Conservation (phyloP, 1,140 invertebrate genomes). For the Heliothis subflexa region DNA sequence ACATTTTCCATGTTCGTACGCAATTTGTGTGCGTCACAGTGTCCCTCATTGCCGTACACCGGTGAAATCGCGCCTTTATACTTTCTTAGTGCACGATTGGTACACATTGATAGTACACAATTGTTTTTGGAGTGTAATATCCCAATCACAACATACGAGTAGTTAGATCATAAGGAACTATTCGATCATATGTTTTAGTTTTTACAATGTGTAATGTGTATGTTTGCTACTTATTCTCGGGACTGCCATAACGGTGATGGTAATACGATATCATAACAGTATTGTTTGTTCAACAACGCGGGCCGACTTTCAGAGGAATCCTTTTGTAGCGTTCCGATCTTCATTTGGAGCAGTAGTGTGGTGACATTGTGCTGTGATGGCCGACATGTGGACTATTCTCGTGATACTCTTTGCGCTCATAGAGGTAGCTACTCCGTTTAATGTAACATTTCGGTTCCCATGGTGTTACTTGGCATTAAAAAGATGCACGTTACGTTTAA, state of each 20-base stretch:
- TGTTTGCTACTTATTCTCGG: conserved; percentile 20
- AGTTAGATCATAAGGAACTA: not conserved
- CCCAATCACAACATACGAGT: too few relatives aligned
- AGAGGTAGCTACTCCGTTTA: conserved; percentile 66
- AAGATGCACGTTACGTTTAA: too few relatives aligned
- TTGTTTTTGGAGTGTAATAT: not conserved
- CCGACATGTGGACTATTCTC: conserved; percentile 45
- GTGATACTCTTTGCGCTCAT: conserved; percentile 55
- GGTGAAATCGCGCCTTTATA: too few relatives aligned
- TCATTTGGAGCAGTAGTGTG: not conserved
- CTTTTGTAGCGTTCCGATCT: not conserved
- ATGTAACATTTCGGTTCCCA: too few relatives aligned
- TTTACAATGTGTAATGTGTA: conserved; percentile 5
- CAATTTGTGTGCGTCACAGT: too few relatives aligned
- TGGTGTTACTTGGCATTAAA: too few relatives aligned
- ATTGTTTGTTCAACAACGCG: conserved; percentile 34
- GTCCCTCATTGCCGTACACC: too few relatives aligned
- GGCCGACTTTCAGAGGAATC: conserved; percentile 12
- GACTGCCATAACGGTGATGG: not conserved
- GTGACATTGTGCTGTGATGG: conserved; percentile 50
- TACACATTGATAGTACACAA: not conserved
- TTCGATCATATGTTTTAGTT: conserved; percentile 18
- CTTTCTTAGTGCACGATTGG: too few relatives aligned
- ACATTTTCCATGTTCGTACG: too few relatives aligned
- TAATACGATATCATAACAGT: conserved; percentile 30